Conservation (phyloP, 1,140 invertebrate genomes). For the Dendrolimus kikuchii region DNA sequence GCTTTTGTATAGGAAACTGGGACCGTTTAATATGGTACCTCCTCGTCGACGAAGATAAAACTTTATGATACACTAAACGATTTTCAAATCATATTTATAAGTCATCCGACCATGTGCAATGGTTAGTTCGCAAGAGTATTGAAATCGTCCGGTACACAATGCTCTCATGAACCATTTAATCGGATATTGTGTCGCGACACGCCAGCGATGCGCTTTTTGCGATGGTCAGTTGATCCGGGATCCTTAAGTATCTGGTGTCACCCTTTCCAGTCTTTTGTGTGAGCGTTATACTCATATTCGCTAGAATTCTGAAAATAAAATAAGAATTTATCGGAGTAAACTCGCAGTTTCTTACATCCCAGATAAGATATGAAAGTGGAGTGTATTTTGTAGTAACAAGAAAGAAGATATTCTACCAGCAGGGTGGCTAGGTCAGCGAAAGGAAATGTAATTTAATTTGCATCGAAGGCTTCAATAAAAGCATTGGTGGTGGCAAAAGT, state of each 20-base stretch:
- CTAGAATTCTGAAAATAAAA: too few species aligned
- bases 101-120: conserved; percentile 60
- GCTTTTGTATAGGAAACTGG: conserved; percentile 57
- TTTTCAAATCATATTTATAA: conserved; percentile 71
- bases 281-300: conserved; percentile 10
- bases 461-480: conserved; percentile 49
- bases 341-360: conserved; percentile 5
- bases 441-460: conserved; percentile 64
- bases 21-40: conserved; percentile 41
- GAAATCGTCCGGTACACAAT: conserved; percentile 65
- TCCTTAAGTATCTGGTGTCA: conserved; percentile 50
- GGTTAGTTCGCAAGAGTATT: conserved; percentile 65
- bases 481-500: conserved; percentile 27
- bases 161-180: conserved; percentile 67
- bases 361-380: conserved; percentile 5
- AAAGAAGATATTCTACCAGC: conserved; percentile 44
- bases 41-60: conserved; percentile 58
- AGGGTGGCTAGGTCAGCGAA: conserved; percentile 53
- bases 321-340: neutral
- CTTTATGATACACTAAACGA: conserved; percentile 69
- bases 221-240: conserved; percentile 48
- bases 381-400: conserved; percentile 27
- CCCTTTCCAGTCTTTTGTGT: conserved; percentile 43
- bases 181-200: conserved; percentile 58
- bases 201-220: conserved; percentile 56